Evolutionary conservation across 2,797 vertebrate genomes (phyloP), one percentile per base, ranked within the genome.

Genomic region (Microcaecilia unicolor): DNA sequence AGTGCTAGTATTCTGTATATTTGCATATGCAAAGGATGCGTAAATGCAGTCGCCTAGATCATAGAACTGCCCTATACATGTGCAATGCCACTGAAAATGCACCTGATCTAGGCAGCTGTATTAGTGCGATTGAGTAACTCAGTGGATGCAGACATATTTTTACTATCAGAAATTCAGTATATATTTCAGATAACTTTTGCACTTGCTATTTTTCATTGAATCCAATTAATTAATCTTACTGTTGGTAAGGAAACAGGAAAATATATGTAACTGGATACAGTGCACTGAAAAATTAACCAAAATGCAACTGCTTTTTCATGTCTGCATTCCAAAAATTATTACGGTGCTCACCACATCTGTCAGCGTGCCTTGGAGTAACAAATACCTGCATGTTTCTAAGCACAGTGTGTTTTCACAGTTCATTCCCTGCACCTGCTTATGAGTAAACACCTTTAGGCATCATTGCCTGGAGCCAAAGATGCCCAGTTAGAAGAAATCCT

Each of bases 141-240:
- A n/a, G n/a, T n/a, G n/a, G n/a, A n/a, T n/a, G n/a, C n/a, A n/a
- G n/a, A n/a, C n/a, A n/a, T n/a, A n/a, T n/a, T n/a, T n/a, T n/a
- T n/a, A n/a, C n/a, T n/a, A n/a, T n/a, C n/a, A n/a, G n/a, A n/a
- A n/a, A n/a, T n/a, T n/a, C n/a, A n/a, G n/a, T n/a, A n/a, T n/a
- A n/a, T n/a, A n/a, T n/a, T n/a, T n/a, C n/a, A n/a, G n/a, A n/a
- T n/a, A n/a, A n/a, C n/a, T n/a, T n/a, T n/a, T n/a, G n/a, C n/a
- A n/a, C 36, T 36, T 55, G 23, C 37, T 63, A 64, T 53, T 26
- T 46, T 71, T n/a, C 61, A 51, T 55, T 55, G 52, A 46, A 28
- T 58, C 36, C 4, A 64, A 44, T 64, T 64, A 65, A 67, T 72
- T 64, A 64, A 53, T 22, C 36, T 53, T 56, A 48, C 48, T 54